Percentiles rank a stretch among this genome's conserved stretches.
Conservation (phyloP, 2,113 vertebrate genomes). For the Gopherus evgoodei region DNA sequence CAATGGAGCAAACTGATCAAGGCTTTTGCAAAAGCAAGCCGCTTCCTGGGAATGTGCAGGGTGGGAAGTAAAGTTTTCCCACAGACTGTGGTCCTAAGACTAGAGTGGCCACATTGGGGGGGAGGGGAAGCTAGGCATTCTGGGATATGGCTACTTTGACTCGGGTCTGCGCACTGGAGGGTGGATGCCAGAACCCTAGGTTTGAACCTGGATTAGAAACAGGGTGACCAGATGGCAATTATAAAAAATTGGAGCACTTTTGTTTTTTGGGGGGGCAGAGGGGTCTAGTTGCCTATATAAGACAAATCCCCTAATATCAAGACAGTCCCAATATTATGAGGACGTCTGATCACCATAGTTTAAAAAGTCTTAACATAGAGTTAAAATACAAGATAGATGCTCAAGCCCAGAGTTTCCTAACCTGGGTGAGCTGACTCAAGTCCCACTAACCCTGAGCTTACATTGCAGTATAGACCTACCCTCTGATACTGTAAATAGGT, state of each 20-base stretch:
- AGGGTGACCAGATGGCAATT: neutral
- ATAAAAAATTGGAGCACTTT: neutral
- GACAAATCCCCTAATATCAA: no score
- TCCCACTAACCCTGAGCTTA: no score
- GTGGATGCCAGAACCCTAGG: neutral
- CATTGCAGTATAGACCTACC: no score
- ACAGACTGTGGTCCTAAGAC: neutral
- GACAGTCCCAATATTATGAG: no score
- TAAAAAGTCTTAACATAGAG: no score
- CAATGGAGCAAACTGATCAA: neutral
- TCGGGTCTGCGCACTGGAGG: neutral
- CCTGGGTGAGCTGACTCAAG: no score
- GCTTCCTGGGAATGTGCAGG: neutral
- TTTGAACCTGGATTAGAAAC: neutral
- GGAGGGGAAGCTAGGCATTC: neutral
- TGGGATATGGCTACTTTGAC: neutral
- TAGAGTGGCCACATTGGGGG: neutral
- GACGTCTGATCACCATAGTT: no score
- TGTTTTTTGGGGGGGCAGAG: neutral
- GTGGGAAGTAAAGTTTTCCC: neutral
- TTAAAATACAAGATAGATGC: no score
- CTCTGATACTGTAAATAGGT: neutral
- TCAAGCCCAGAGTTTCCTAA: no score
- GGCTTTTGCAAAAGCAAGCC: neutral
- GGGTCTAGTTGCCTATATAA: no score